phyloP scores from a whole-genome alignment of 2,888 invertebrate genomes.

The Vesta saturnalis region DNA sequence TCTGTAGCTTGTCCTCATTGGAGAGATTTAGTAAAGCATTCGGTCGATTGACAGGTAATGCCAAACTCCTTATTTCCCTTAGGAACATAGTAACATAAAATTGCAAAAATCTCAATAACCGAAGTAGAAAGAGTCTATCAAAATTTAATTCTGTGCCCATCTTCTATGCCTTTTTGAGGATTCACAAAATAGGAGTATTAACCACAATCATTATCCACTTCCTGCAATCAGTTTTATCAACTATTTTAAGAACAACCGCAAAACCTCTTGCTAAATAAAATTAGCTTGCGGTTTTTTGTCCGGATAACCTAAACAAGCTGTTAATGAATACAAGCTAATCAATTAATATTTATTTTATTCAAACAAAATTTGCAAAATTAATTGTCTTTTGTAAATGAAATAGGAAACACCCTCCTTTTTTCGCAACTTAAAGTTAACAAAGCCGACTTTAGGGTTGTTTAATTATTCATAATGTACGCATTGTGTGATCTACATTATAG shows the following conservation, averaged over 20 bases:
- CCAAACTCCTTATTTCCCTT: slow-evolving; percentile 14
- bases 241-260: too few species aligned
- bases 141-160: slow-evolving; percentile 4
- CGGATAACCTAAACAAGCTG: too few species aligned
- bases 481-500: slow-evolving; percentile 1
- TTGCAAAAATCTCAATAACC: slow-evolving; percentile 15
- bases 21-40: slow-evolving; percentile 7
- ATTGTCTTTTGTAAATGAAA: not conserved
- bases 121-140: slow-evolving; percentile 10
- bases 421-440: not conserved
- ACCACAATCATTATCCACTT: not conserved
- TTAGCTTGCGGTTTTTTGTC: not conserved
- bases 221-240: not conserved
- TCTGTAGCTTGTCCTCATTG: slow-evolving; percentile 3
- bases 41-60: slow-evolving; percentile 13
- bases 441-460: not conserved
- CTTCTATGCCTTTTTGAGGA: not conserved
- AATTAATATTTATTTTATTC: too few species aligned
- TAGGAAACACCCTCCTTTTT: not conserved
- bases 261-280: not conserved
- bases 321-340: too few species aligned
- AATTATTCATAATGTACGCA: slow-evolving; percentile 1
- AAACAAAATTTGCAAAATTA: not conserved
- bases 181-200: not conserved
- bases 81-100: slow-evolving; percentile 8